phyloP scores from a whole-genome alignment of 2,888 invertebrate species.

The Ashinkailepas kermadecensis region DNA sequence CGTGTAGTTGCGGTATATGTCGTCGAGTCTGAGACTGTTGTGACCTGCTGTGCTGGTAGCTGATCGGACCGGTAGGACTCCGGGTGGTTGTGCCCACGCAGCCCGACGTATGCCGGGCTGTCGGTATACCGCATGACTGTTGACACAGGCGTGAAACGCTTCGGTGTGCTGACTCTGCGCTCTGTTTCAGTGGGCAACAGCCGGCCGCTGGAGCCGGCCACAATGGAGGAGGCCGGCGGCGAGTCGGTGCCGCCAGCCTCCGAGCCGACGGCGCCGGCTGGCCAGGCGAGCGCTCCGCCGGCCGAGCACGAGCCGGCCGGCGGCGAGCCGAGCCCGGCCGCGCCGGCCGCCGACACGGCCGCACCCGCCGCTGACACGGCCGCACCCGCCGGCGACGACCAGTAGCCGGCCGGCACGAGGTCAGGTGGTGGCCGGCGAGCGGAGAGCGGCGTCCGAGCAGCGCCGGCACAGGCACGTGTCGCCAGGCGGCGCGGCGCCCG shows the following conservation, averaged over 20 bases:
- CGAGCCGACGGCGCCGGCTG: not conserved
- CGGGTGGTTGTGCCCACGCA: too few relatives aligned
- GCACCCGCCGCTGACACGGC: not conserved
- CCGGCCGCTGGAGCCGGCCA: not conserved
- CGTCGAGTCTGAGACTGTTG: too few relatives aligned
- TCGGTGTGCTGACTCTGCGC: too few relatives aligned
- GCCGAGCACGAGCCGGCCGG: not conserved
- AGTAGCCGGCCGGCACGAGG: not conserved
- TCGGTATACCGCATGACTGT: too few relatives aligned
- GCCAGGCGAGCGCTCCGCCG: not conserved
- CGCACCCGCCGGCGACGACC: not conserved
- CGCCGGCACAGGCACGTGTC: not conserved
- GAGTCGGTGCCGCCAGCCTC: not conserved
- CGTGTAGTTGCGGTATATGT: too few relatives aligned
- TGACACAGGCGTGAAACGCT: too few relatives aligned
- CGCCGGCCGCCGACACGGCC: not conserved
- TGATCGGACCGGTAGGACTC: too few relatives aligned
- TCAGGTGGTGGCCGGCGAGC: not conserved
- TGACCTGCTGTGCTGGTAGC: too few relatives aligned
- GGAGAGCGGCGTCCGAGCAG: too few relatives aligned
- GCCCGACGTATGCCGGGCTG: too few relatives aligned
- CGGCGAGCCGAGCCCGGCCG: constrained; percentile 2
- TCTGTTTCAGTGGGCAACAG: not conserved
- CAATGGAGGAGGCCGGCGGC: not conserved
- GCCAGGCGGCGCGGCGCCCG: not conserved